These are phyloP conservation scores for Chelonoidis abingdonii DNA, from an alignment of 2,113 vertebrate species.

Conservation along the genomic window DNA sequence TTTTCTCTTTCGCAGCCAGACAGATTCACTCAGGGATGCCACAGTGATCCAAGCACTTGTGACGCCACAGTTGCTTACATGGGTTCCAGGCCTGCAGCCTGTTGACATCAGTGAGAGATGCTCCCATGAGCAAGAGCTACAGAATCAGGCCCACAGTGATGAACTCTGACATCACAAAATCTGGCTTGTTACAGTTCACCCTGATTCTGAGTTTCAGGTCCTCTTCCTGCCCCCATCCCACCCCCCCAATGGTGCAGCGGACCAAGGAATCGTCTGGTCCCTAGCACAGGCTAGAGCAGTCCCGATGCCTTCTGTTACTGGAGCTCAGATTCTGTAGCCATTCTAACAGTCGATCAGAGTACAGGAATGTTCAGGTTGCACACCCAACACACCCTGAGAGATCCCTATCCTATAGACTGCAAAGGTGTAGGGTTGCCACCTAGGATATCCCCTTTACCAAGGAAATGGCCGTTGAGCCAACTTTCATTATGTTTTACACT, in stretches of 20 bases:
- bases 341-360: background rate
- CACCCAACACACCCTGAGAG: background rate
- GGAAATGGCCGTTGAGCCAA: background rate
- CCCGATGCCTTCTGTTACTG: background rate
- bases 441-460: background rate
- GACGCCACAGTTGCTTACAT: background rate
- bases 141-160: background rate
- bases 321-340: background rate
- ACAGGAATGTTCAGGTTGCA: background rate
- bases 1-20: background rate
- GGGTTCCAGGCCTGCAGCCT: background rate
- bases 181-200: background rate
- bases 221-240: too few species aligned
- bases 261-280: background rate
- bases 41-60: background rate
- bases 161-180: background rate
- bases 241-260: background rate
- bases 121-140: fast-evolving
- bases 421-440: background rate
- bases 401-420: background rate
- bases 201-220: background rate
- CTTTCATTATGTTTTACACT: background rate
- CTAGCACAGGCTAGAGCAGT: background rate
- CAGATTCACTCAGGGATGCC: background rate
- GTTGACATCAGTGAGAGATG: too few species aligned